Evolutionary conservation across 2,797 vertebrate species (phyloP).

Genomic region (Capromys pilorides): DNA sequence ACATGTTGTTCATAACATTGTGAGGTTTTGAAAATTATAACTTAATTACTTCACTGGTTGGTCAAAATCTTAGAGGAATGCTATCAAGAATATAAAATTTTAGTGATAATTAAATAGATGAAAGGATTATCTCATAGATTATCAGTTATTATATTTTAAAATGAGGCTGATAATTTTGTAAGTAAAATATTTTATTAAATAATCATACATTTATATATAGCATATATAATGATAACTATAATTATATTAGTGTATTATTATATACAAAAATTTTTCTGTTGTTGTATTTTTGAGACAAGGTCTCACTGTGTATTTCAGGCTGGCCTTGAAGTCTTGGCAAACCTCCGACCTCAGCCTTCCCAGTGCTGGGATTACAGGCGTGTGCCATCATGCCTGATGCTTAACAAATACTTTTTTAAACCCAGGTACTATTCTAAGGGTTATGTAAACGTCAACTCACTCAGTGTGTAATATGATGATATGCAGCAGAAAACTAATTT

Average conservation of each 20-base stretch:
- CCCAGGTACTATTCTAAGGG: neutral
- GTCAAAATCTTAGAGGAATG: neutral
- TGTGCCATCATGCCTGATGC: neutral
- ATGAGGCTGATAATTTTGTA: neutral
- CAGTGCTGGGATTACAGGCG: neutral
- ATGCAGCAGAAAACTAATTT: neutral
- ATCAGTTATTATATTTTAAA: neutral
- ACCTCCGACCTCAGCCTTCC: neutral
- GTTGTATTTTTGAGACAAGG: neutral
- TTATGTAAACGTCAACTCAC: constrained; percentile 24
- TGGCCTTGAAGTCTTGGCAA: neutral
- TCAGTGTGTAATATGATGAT: neutral
- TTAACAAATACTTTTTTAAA: neutral
- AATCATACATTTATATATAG: neutral
- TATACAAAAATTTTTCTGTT: neutral
- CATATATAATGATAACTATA: neutral
- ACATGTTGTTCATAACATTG: neutral
- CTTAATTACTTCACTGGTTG: neutral
- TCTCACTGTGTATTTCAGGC: neutral
- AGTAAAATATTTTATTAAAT: neutral
- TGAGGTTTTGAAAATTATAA: neutral
- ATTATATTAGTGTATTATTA: neutral
- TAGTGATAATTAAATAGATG: constrained; percentile 12
- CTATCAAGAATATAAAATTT: neutral
- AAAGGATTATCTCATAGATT: neutral